Evolutionary conservation across 2,797 vertebrate species (phyloP), one percentile per base, ranked within the genome.

Genomic region (Columba guinea): DNA sequence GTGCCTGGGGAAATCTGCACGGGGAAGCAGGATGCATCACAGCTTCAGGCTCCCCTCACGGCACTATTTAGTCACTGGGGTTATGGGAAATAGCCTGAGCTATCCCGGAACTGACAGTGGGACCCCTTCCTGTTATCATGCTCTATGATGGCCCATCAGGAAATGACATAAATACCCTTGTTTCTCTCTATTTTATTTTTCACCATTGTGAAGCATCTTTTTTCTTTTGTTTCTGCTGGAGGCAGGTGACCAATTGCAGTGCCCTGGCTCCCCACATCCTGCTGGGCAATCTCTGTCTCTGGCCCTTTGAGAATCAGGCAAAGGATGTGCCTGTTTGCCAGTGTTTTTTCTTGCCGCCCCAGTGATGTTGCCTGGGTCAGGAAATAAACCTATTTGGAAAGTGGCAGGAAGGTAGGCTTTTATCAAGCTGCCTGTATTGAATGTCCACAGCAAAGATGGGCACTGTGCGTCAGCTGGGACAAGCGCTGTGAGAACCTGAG

Each of bases 71-170:
- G 76, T 94, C 94, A 95, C 75, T 90, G 84, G 92, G 91, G 96
- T 96, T 95, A 95, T 96, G 96, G 92, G 96, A 97, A 97, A 97
- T 69, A 86, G 96, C 70, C 91, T 87, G 73, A 90, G 87, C 90
- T 90, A 84, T 95, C 95, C 96, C 82, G 96, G 96, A 97, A 97
- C 96, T 95, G 94, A 97, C 96, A 97, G 89, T 56, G 81, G 88
- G 96, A 96, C 93, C 94, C 95, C 96, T 97, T 97, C 97, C 97
- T 97, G 97, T 97, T 97, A 97, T 97, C 97, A 96, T 80, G 95
- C 83, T 93, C 59, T 77, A 64, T 35, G 96, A 95, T 93, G 85
- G 89, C 71, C 92, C 88, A 35, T 87, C 94, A 97, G 96, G 97
- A 97, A 97, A 97, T 97, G 96, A 97, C 96, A 94, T 87, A 96